These are phyloP conservation scores for Pachypanchax playfairii DNA, from an alignment of 2,113 vertebrate species.

Conservation along the genomic window DNA sequence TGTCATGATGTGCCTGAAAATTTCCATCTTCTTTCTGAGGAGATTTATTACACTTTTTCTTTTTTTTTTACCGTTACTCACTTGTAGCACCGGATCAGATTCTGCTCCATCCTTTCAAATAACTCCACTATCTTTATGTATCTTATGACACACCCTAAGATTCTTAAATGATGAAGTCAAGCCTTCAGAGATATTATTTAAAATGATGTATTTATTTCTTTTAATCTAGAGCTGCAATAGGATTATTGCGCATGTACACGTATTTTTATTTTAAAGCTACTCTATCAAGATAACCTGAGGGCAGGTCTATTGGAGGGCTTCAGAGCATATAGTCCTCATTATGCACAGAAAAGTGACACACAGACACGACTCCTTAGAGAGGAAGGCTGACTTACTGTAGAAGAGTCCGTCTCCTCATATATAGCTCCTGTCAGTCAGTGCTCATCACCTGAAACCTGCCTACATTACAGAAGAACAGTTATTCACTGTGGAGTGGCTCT, in stretches of 20 bases:
- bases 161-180: slow-evolving; percentile 1
- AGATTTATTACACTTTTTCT: slow-evolving; percentile 1
- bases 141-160: neutral
- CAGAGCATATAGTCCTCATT: slow-evolving; percentile 43
- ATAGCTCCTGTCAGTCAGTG: slow-evolving; percentile 52
- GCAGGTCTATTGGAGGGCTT: slow-evolving; percentile 35
- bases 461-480: slow-evolving; percentile 20
- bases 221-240: neutral
- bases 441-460: slow-evolving; percentile 50
- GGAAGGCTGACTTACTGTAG: slow-evolving; percentile 36
- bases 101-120: slow-evolving; percentile 11
- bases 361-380: slow-evolving; percentile 48
- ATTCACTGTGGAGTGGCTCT: slow-evolving; percentile 22
- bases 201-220: neutral
- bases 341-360: slow-evolving; percentile 55
- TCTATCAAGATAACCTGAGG: slow-evolving; percentile 16
- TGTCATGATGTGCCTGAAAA: neutral
- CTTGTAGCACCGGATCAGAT: neutral
- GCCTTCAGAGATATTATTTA: neutral
- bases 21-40: slow-evolving; percentile 1
- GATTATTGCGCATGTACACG: too few species aligned
- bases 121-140: neutral
- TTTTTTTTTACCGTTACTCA: neutral
- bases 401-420: slow-evolving; percentile 43
- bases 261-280: slow-evolving; percentile 30